These are phyloP conservation scores for Colistium nudipinnis DNA, from an alignment of 2,113 vertebrate genomes.

Conservation along the genomic window DNA sequence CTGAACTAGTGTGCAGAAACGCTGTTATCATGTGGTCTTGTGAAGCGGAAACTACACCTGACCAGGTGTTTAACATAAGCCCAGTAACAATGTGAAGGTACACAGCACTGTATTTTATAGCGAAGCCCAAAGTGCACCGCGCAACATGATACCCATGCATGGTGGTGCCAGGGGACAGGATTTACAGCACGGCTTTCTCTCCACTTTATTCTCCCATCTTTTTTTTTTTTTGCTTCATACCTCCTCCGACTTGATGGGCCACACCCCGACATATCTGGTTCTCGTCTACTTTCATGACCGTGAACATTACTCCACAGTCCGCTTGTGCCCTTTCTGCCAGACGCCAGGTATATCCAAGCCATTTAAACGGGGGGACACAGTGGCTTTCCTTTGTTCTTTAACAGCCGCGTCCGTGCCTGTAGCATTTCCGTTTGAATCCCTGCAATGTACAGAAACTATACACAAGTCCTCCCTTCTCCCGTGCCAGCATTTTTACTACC, in stretches of 20 bases:
- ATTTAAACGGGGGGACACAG: conserved; percentile 21
- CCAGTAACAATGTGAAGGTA: conserved; percentile 18
- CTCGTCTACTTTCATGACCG: conserved; percentile 49
- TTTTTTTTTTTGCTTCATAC: conserved; percentile 35
- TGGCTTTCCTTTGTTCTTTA: conserved; percentile 40
- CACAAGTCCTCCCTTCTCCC: neutral
- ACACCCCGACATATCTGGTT: conserved; percentile 54
- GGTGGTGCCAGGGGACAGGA: conserved; percentile 29
- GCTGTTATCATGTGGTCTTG: conserved; percentile 37
- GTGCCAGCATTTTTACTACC: conserved; percentile 2
- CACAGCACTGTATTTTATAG: conserved; percentile 40
- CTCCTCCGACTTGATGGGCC: conserved; percentile 29
- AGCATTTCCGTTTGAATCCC: conserved; percentile 11
- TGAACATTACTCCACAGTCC: conserved; percentile 39
- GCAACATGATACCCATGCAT: conserved; percentile 41
- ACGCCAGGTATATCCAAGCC: neutral
- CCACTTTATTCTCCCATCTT: conserved; percentile 21
- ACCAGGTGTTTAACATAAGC: conserved; percentile 50
- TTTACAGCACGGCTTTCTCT: conserved; percentile 7
- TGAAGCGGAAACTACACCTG: conserved; percentile 40
- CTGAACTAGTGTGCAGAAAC: conserved; percentile 17
- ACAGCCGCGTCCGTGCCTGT: conserved; percentile 4
- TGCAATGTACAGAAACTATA: conserved; percentile 1
- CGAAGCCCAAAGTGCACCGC: conserved; percentile 17
- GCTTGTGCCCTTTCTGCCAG: conserved; percentile 28